Evolutionary conservation across 2,797 vertebrate genomes (phyloP), one percentile per base, ranked within the genome.

Genomic region (Malacoctenus gilli): DNA sequence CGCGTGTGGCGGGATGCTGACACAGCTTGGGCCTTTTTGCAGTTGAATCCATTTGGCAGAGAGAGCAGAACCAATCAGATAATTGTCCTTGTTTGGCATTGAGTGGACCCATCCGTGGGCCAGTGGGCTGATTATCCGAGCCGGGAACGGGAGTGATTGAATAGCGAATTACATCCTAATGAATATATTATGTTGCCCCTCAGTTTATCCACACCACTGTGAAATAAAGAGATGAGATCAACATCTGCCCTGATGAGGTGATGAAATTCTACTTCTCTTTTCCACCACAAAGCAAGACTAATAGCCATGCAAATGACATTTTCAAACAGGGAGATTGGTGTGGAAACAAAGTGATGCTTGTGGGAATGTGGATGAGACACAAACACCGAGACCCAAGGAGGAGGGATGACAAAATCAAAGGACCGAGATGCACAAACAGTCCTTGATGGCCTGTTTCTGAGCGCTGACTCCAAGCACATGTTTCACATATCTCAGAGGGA

Each of bases 51-150:
- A 77, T 87, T 90, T 90, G 87, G 86, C 86, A 87, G 76, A 46
- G 79, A 75, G 68, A 85, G 84, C 82, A 80, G 80, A 88, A 88
- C 88, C 87, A 90, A 91, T 90, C 88, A 86, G 86, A 87, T 90
- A 89, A 92, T 89, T 90, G 90, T 89, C 87, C 90, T 92, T 91
- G 90, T 85, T 87, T 90, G 89, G 86, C 88, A 90, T 84, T 90
- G 89, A 90, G 88, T 83, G 76, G 87, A 82, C 85, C 73, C 79
- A 82, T 89, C 83, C 82, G 63, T 68, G 82, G 83, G 78, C 83
- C 83, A 82, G 74, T 81, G 71, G 85, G 83, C 80, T 83, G 84
- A 89, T 89, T 90, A 89, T 86, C 85, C 87, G 70, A 78, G 70
- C 73, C 66, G 77, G 80, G 77, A 83, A 85, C 72, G 78, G 79